Evolutionary conservation across 2,888 invertebrate genomes (phyloP).

Genomic region (Tinea semifulvella): DNA sequence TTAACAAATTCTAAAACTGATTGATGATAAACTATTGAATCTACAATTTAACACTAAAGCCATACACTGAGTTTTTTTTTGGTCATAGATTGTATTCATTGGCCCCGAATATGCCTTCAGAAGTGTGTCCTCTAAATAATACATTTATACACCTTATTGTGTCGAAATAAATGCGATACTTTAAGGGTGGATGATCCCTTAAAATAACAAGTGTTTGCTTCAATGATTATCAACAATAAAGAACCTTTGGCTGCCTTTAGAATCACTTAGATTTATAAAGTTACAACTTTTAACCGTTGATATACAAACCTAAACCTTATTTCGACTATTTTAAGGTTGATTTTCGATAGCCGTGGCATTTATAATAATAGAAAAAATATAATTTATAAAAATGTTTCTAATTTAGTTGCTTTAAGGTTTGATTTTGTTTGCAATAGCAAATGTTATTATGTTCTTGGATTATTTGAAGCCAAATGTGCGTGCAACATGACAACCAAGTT

Average conservation of each 20-base stretch:
- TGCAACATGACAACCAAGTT: constrained; percentile 62
- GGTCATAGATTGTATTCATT: constrained; percentile 34
- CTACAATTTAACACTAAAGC: constrained; percentile 40
- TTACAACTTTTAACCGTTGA: background rate
- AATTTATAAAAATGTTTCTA: too few relatives aligned
- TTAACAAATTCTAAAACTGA: constrained; percentile 33
- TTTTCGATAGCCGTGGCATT: background rate
- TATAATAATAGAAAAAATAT: too few relatives aligned
- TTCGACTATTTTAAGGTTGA: background rate
- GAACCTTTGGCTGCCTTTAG: constrained; percentile 61
- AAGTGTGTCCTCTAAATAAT: constrained; percentile 64
- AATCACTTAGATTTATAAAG: constrained; percentile 38
- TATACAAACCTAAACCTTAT: background rate
- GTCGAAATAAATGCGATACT: constrained; percentile 48
- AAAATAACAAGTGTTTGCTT: constrained; percentile 69
- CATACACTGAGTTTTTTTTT: constrained; percentile 20
- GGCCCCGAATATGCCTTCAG: constrained; percentile 54
- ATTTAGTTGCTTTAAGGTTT: constrained; percentile 30
- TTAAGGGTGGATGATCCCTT: constrained; percentile 67
- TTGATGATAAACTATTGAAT: constrained; percentile 38
- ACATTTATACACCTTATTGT: constrained; percentile 60
- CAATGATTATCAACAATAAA: constrained; percentile 65
- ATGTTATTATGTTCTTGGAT: too few relatives aligned
- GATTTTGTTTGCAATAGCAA: too few relatives aligned
- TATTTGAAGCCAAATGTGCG: constrained; percentile 54